phyloP scores from a whole-genome alignment of 2,113 vertebrate species.

The Oreochromis aureus region DNA sequence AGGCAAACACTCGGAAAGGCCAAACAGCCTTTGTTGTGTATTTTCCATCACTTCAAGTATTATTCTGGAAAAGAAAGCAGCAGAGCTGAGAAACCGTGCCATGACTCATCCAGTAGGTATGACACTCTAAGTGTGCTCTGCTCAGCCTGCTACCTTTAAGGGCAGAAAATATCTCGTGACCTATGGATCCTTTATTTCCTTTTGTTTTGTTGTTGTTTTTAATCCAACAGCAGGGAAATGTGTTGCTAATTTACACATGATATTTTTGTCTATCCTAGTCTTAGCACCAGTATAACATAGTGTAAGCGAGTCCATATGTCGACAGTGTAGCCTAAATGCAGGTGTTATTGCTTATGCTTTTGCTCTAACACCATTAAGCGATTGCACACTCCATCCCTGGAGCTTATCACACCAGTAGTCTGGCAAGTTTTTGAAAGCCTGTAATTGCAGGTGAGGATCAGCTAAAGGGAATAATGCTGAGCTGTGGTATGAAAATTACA shows the following conservation, averaged over 20 bases:
- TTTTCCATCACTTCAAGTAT: slow-evolving; percentile 18
- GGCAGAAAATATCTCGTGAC: background rate
- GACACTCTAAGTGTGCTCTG: slow-evolving; percentile 9
- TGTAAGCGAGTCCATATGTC: background rate
- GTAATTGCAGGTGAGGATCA: background rate
- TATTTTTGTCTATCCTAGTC: background rate
- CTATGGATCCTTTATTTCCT: background rate
- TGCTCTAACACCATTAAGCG: background rate
- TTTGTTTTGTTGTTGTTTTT: background rate
- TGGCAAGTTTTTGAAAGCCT: background rate
- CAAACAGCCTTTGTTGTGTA: background rate
- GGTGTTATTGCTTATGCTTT: background rate
- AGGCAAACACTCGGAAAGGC: background rate
- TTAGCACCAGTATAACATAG: background rate
- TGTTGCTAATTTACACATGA: background rate
- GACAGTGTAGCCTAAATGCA: background rate
- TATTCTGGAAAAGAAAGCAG: background rate
- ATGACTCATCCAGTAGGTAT: slow-evolving; percentile 27
- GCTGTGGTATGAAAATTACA: background rate
- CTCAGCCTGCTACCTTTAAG: background rate
- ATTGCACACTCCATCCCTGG: background rate
- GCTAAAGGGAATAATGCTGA: background rate
- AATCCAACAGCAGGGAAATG: background rate
- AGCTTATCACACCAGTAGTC: background rate
- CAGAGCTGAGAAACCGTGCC: slow-evolving; percentile 34